Evolutionary conservation across 37 sponge, comb jelly and placozoan genomes (phyloP).

Genomic region (Halichondria panicea): DNA sequence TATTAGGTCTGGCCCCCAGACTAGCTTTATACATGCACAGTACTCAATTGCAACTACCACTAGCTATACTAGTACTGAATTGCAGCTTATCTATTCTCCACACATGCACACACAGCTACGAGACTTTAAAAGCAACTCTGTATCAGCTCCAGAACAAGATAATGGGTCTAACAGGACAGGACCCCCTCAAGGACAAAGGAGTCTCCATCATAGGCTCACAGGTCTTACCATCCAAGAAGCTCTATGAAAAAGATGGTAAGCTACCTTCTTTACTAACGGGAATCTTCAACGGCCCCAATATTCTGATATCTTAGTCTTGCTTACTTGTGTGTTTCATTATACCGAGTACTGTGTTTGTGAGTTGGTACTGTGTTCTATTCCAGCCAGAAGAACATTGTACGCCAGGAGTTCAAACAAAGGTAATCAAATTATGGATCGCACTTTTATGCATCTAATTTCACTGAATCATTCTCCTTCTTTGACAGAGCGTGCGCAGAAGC

Average conservation of each 20-base stretch:
- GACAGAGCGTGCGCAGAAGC: neutral
- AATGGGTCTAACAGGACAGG: constrained; percentile 37
- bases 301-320: too few relatives aligned
- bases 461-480: neutral
- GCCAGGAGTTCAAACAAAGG: constrained; percentile 9
- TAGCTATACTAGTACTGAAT: too few relatives aligned
- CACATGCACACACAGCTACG: too few relatives aligned
- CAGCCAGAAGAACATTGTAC: constrained; percentile 1
- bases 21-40: too few relatives aligned
- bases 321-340: too few relatives aligned
- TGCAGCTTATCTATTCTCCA: too few relatives aligned
- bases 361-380: neutral
- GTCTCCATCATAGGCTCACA: constrained; percentile 17
- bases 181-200: constrained; percentile 23
- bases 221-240: constrained; percentile 4
- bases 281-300: too few relatives aligned
- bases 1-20: too few relatives aligned
- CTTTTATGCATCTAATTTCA: neutral
- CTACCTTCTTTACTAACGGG: neutral
- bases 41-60: too few relatives aligned
- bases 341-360: neutral
- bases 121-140: constrained; percentile 23
- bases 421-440: neutral
- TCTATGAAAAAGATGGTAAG: neutral
- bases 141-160: constrained; percentile 44